Evolutionary conservation across 2,888 invertebrate genomes (phyloP).

Genomic region (Caenorhabditis virilis): DNA sequence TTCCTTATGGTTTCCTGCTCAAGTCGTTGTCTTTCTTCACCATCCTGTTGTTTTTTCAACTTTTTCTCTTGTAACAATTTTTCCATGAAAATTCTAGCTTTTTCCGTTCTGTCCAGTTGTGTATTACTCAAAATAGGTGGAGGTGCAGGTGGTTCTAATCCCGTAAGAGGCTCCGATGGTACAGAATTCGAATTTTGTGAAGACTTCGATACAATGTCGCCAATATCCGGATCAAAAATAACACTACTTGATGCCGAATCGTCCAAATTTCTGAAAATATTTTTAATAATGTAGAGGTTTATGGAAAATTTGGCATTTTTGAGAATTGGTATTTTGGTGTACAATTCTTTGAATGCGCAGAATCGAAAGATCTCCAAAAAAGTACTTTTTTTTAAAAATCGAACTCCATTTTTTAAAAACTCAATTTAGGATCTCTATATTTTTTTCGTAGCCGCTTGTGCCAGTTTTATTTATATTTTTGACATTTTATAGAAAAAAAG

Average conservation of each 20-base stretch:
- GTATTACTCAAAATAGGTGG: constrained; percentile 24
- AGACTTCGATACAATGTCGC: constrained; percentile 1
- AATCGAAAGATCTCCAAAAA: too few relatives aligned
- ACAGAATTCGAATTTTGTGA: background rate
- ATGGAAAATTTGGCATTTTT: too few relatives aligned
- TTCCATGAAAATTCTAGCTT: constrained; percentile 61
- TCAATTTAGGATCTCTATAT: too few relatives aligned
- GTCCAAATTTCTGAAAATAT: constrained; percentile 4
- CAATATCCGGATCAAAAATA: constrained; percentile 25
- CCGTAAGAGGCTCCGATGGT: background rate
- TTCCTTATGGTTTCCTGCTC: constrained; percentile 33
- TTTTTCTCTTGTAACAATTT: constrained; percentile 55
- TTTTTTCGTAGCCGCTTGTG: too few relatives aligned
- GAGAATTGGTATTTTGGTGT: too few relatives aligned
- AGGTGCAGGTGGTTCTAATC: constrained; percentile 28
- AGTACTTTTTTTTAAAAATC: too few relatives aligned
- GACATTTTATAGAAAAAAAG: too few relatives aligned
- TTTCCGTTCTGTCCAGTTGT: constrained; percentile 49
- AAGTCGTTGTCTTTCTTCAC: constrained; percentile 35
- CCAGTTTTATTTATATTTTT: too few relatives aligned
- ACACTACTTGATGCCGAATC: constrained; percentile 11
- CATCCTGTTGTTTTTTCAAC: constrained; percentile 35
- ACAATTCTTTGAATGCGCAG: too few relatives aligned
- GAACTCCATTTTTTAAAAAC: too few relatives aligned
- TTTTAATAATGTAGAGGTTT: too few relatives aligned